Evolutionary conservation across 2,113 vertebrate species (phyloP).

Genomic region (Cettia cetti): DNA sequence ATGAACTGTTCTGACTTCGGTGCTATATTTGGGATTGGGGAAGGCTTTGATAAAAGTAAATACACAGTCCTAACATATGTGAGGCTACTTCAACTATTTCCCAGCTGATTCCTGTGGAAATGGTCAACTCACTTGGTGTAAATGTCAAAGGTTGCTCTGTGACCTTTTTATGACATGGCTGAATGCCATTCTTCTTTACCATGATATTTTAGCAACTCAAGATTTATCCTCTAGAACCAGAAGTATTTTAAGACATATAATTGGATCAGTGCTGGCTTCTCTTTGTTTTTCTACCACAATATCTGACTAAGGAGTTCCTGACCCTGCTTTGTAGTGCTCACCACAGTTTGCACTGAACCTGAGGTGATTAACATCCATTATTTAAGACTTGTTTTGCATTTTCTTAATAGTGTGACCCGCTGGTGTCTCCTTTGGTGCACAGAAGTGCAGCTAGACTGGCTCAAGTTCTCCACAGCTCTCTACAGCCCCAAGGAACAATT

Average conservation of each 20-base stretch:
- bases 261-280: neutral
- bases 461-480: neutral
- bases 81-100: neutral
- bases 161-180: neutral
- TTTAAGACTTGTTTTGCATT: neutral
- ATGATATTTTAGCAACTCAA: neutral
- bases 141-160: neutral
- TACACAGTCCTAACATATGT: neutral
- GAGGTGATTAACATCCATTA: neutral
- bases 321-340: neutral
- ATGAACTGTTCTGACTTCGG: neutral
- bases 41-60: neutral
- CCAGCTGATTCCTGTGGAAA: neutral
- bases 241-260: neutral
- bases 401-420: neutral
- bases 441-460: neutral
- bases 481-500: neutral
- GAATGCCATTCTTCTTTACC: neutral
- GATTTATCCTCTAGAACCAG: neutral
- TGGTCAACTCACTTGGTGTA: neutral
- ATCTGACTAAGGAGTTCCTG: neutral
- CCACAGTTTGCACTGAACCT: neutral
- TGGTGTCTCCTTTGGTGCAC: neutral
- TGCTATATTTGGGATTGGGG: neutral
- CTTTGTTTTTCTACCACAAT: neutral